These are phyloP conservation scores for Carlito syrichta DNA, from an alignment of 2,113 vertebrate species.

Conservation along the genomic window DNA sequence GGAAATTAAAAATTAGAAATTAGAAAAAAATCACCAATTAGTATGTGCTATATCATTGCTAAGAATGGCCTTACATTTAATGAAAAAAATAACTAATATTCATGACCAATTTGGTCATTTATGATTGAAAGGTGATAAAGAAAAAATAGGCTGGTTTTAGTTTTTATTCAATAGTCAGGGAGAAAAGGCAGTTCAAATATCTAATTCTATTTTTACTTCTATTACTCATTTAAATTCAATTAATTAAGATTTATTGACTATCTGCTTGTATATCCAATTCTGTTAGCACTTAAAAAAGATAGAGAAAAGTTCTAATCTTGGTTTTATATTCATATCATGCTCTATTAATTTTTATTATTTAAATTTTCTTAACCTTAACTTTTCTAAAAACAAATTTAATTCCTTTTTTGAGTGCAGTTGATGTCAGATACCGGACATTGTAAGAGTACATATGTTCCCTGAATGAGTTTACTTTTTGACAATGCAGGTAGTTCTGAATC, in stretches of 20 bases:
- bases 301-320: neutral
- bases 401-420: neutral
- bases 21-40: neutral
- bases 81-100: neutral
- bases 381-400: neutral
- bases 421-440: neutral
- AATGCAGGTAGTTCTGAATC: neutral
- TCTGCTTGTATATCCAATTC: neutral
- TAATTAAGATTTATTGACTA: neutral
- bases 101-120: neutral
- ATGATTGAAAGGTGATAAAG: neutral
- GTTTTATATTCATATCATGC: neutral
- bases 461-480: neutral
- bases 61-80: neutral
- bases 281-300: neutral
- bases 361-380: neutral
- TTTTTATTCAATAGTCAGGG: neutral
- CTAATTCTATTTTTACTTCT: neutral
- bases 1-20: neutral
- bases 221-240: neutral
- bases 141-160: neutral
- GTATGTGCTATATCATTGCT: neutral
- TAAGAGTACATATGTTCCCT: neutral
- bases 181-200: neutral
- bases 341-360: neutral